Evolutionary conservation across 2,113 vertebrate species (phyloP), one percentile per base, ranked within the genome.

Genomic region (Elgaria multicarinata): DNA sequence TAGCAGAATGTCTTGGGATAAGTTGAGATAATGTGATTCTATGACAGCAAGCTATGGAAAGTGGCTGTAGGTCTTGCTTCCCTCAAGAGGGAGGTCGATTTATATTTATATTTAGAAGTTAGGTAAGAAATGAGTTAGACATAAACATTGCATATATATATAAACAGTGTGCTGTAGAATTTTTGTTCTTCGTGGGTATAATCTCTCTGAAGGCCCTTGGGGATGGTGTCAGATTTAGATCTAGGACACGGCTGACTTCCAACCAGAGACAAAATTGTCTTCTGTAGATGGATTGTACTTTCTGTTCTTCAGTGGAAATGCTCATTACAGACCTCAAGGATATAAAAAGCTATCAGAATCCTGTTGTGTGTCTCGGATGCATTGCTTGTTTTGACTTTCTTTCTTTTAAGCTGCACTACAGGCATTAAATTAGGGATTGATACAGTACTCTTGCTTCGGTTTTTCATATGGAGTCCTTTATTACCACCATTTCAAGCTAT

Each of bases 341-440:
- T 91, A 91, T 85, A 91, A 77, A 80, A 50, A 2, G 10, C 71
- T 89, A 85, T 91, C 33, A 62, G 42, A 86, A 5, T 18, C 12
- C 89, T 92, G 2, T 90, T 92, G 66, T 79, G 79, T 20, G 86
- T 92, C 53, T 82, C 55, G 44, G 20, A 7, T 88, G 1, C 1
- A 94, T 93, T 93, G 26, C 72, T 90, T 92, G 24, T 77, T 88
- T 92, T 50, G 81, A 90, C 44, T 87, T 86, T 91, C 89, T 95
- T 94, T 94, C 22, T 93, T 90, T 78, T 86, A 88, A 74, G 67
- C 58, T 72, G 82, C 1, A 67, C 44, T 87, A 5, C 28, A 39
- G 3, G 10, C 31, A 46, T 89, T 83, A 79, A 74, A 78, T 90
- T 89, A 78, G 46, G 16, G 55, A 10, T 7, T 90, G 83, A 85